phyloP scores from a whole-genome alignment of 2,888 invertebrate genomes.

The Pammene fasciana region DNA sequence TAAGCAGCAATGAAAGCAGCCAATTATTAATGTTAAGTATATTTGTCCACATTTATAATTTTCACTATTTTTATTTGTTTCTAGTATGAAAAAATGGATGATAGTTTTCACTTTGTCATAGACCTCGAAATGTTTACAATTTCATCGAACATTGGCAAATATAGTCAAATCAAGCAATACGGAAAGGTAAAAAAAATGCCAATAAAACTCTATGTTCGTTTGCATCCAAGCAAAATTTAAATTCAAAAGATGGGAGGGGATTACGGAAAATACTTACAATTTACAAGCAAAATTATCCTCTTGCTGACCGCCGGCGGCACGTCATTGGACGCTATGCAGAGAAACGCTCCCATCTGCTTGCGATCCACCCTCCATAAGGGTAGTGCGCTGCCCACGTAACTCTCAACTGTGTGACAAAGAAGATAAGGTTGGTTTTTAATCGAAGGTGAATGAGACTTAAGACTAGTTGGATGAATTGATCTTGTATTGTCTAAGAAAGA shows the following conservation, averaged over 20 bases:
- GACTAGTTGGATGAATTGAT: neutral
- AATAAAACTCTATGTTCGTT: too few relatives aligned
- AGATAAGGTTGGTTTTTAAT: neutral
- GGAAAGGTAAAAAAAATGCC: too few relatives aligned
- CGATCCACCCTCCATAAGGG: slow-evolving; percentile 90
- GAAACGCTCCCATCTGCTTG: slow-evolving; percentile 95
- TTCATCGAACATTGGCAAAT: too few relatives aligned
- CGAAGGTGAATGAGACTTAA: neutral
- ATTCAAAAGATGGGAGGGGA: neutral
- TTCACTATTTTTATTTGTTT: too few relatives aligned
- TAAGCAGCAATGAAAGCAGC: too few relatives aligned
- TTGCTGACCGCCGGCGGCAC: slow-evolving; percentile 96
- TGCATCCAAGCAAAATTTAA: neutral
- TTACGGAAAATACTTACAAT: slow-evolving; percentile 88
- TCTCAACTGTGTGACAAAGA: slow-evolving; percentile 83
- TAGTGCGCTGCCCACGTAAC: slow-evolving; percentile 86
- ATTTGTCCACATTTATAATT: too few relatives aligned
- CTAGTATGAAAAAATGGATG: too few relatives aligned
- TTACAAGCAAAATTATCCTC: slow-evolving; percentile 92
- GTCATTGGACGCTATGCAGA: slow-evolving; percentile 96
- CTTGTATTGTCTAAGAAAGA: too few relatives aligned
- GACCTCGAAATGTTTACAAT: too few relatives aligned
- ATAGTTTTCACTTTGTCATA: too few relatives aligned
- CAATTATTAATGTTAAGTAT: too few relatives aligned
- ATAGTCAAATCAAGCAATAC: too few relatives aligned